Evolutionary conservation across 2,797 vertebrate species (phyloP).

Genomic region (Lutjanus campechanus): DNA sequence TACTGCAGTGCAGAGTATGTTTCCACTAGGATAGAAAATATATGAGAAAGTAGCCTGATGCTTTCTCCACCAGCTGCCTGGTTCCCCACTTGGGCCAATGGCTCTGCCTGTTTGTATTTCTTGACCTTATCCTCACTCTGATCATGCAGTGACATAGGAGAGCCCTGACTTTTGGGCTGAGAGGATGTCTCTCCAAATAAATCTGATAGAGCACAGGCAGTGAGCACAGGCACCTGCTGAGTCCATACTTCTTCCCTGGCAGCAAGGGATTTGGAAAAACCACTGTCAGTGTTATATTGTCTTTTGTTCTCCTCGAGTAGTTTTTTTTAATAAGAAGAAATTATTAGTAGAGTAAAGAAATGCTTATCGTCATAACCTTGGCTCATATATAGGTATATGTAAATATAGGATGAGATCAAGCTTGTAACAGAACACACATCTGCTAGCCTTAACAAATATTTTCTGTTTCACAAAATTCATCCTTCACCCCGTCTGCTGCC

Average conservation of each 20-base stretch:
- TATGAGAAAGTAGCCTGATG: conserved; percentile 5
- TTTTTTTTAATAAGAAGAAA: too few relatives aligned
- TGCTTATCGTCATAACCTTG: not conserved
- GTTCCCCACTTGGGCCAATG: not conserved
- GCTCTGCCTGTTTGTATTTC: conserved; percentile 42
- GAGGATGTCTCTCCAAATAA: conserved; percentile 49
- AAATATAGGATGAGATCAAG: not conserved
- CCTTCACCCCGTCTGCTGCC: not conserved
- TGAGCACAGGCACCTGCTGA: conserved; percentile 48
- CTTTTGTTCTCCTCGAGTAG: not conserved
- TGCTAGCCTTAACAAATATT: not conserved
- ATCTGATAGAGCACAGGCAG: conserved; percentile 24
- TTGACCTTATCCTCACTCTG: conserved; percentile 34
- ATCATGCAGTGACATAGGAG: conserved; percentile 28
- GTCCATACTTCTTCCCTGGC: conserved; percentile 19
- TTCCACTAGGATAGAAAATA: not conserved
- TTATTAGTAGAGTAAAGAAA: not conserved
- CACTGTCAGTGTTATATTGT: conserved; percentile 1
- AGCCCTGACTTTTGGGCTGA: conserved; percentile 33
- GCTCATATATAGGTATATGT: not conserved
- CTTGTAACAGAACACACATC: not conserved
- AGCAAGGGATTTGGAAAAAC: conserved; percentile 18
- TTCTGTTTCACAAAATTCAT: too few relatives aligned
- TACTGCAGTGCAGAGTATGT: not conserved
- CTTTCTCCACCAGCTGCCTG: conserved; percentile 10